These are phyloP conservation scores for Trisateles emortualis DNA, from an alignment of 2,888 invertebrate genomes.

Conservation along the genomic window DNA sequence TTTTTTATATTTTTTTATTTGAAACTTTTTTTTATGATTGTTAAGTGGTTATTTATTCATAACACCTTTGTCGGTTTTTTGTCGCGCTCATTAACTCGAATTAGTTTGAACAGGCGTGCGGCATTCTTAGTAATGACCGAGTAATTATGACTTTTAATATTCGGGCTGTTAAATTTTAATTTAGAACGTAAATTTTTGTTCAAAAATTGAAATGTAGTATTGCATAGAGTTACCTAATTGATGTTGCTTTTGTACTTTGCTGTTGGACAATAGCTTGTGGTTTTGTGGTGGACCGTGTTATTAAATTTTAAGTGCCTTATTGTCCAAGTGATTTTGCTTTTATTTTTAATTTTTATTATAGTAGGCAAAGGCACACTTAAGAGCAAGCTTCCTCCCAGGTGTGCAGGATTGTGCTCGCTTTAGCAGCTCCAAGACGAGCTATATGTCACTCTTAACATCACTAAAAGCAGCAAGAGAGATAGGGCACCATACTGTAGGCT, in stretches of 20 bases:
- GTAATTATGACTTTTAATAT: slow-evolving; percentile 47
- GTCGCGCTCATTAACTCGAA: slow-evolving; percentile 74
- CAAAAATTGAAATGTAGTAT: slow-evolving; percentile 12
- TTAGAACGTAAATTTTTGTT: slow-evolving; percentile 23
- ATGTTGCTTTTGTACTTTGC: not conserved
- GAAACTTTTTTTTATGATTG: slow-evolving; percentile 58
- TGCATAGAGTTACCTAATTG: not conserved
- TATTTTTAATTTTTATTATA: too few species aligned
- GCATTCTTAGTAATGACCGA: slow-evolving; percentile 43
- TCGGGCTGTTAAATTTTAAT: slow-evolving; percentile 36
- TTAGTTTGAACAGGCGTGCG: slow-evolving; percentile 65
- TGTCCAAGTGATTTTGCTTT: too few species aligned
- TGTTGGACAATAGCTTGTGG: too few species aligned
- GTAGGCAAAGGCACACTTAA: too few species aligned
- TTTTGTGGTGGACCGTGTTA: too few species aligned
- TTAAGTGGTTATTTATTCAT: slow-evolving; percentile 81
- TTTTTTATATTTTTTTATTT: slow-evolving; percentile 47
- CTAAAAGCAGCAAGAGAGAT: too few species aligned
- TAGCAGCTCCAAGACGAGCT: too few species aligned
- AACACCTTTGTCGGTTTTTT: slow-evolving; percentile 83
- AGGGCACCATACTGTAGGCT: too few species aligned
- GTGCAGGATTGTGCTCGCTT: too few species aligned
- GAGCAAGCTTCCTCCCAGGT: too few species aligned
- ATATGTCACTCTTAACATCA: too few species aligned
- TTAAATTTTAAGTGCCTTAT: too few species aligned